phyloP scores from a whole-genome alignment of 2,113 vertebrate species.

The Thinocorus orbignyianus region DNA sequence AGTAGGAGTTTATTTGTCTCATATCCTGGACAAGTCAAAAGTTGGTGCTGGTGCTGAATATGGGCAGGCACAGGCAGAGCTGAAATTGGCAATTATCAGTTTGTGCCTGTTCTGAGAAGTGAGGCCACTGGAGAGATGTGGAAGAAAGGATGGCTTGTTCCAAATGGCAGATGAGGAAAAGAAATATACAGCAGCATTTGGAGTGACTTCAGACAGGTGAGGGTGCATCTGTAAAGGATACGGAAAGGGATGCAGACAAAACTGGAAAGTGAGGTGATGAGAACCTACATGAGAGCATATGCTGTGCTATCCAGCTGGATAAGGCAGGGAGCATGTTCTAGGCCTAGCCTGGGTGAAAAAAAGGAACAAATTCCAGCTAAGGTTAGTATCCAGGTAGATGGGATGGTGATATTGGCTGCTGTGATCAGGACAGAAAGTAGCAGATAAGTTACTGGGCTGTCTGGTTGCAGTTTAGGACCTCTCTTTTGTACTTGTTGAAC shows the following conservation, averaged over 20 bases:
- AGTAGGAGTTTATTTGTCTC: neutral
- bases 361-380: neutral
- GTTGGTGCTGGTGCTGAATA: neutral
- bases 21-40: neutral
- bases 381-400: neutral
- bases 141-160: neutral
- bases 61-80: neutral
- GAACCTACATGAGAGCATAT: neutral
- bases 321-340: neutral
- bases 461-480: neutral
- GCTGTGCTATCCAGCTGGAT: neutral
- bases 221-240: neutral
- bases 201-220: neutral
- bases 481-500: neutral
- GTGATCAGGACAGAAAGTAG: neutral
- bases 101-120: neutral
- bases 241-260: neutral
- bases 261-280: neutral
- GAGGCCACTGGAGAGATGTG: neutral
- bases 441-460: neutral
- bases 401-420: neutral
- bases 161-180: neutral
- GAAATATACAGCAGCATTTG: neutral
- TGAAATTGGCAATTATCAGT: neutral
- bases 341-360: neutral